Evolutionary conservation across 2,797 vertebrate species (phyloP).

Genomic region (Poliocrania exsul): DNA sequence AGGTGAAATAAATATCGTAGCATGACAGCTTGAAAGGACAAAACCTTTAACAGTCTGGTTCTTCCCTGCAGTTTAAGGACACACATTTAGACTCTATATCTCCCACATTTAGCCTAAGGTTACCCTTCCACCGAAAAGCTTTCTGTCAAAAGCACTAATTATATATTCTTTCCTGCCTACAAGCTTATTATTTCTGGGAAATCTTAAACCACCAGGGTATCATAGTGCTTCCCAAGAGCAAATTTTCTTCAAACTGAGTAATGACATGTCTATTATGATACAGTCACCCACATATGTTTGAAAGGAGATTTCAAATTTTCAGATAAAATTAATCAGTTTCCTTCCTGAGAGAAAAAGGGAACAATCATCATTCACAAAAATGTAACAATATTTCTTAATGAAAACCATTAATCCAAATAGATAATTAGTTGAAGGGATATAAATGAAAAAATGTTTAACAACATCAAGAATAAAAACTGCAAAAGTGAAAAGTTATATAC

Average conservation of each 20-base stretch:
- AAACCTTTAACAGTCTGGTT: background rate
- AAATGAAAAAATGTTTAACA: background rate
- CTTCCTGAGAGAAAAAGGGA: background rate
- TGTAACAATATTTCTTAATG: background rate
- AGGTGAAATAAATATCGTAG: background rate
- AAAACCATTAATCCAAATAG: background rate
- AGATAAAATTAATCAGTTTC: background rate
- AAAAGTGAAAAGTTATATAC: background rate
- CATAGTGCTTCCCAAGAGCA: background rate
- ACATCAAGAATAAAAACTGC: background rate
- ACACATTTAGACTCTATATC: background rate
- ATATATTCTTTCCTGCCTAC: background rate
- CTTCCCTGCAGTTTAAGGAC: background rate
- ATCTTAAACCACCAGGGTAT: background rate
- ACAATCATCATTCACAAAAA: background rate
- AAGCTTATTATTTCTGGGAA: slow-evolving; percentile 17
- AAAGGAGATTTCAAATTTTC: background rate
- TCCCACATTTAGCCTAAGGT: background rate
- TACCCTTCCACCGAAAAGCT: background rate
- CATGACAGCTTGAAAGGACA: background rate
- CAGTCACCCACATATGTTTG: background rate
- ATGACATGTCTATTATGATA: background rate
- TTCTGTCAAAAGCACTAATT: slow-evolving; percentile 14
- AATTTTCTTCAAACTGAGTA: background rate
- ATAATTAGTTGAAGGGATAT: background rate